A percentile compares a stretch with the other conserved stretches of the same genome.
Evolutionary conservation across 2,797 vertebrate species (phyloP).

Genomic region (Pantherophis alleghaniensis): DNA sequence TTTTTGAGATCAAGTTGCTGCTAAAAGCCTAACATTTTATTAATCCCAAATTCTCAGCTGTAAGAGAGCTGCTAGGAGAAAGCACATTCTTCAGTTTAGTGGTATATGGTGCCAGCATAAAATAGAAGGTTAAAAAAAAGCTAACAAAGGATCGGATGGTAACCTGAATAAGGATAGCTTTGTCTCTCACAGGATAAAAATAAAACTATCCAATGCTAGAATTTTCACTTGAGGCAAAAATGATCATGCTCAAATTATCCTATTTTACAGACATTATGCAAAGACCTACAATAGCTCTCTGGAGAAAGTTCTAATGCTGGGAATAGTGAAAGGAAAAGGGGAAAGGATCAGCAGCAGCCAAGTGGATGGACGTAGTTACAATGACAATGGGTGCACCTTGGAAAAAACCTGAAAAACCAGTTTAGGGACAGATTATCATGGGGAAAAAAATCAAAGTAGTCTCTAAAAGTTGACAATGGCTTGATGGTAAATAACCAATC

Average conservation of each 20-base stretch:
- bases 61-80: not conserved
- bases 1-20: not conserved
- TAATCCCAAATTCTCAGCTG: not conserved
- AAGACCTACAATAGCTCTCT: not conserved
- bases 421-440: not conserved
- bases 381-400: not conserved
- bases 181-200: not conserved
- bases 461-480: not conserved
- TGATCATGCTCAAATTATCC: not conserved
- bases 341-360: not conserved
- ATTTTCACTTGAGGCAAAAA: not conserved
- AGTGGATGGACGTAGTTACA: not conserved
- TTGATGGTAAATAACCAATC: not conserved
- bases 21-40: not conserved
- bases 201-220: not conserved
- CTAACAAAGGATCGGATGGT: not conserved
- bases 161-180: not conserved
- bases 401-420: not conserved
- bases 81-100: not conserved
- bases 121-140: not conserved
- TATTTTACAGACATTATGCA: not conserved
- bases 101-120: not conserved
- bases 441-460: not conserved
- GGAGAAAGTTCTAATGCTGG: not conserved
- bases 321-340: not conserved